Conservation (phyloP, 2,113 vertebrate genomes). For the Noturus placidus region DNA sequence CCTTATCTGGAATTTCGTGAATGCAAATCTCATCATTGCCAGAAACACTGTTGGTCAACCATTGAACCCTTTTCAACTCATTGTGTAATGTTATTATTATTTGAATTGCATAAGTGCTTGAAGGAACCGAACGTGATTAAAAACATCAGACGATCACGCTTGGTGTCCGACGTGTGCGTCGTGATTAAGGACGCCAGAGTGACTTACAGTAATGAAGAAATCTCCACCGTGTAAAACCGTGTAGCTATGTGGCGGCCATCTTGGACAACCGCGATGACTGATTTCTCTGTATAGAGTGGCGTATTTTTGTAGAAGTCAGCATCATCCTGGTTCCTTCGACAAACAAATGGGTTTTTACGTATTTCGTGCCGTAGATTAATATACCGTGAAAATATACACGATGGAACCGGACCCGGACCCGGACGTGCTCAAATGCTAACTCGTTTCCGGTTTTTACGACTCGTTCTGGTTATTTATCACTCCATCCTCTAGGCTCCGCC, state of each 20-base stretch:
- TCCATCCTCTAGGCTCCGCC: neutral
- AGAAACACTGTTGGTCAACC: neutral
- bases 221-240: neutral
- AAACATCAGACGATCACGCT: neutral
- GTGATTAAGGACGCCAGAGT: neutral
- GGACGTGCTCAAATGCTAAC: too few relatives aligned
- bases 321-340: too few relatives aligned
- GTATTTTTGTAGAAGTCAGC: too few relatives aligned
- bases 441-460: too few relatives aligned
- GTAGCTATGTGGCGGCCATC: neutral
- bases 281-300: neutral
- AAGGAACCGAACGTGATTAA: neutral
- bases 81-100: neutral
- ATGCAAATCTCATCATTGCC: neutral
- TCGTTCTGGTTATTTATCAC: neutral
- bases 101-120: neutral
- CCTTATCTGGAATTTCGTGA: neutral
- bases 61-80: neutral
- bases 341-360: too few relatives aligned
- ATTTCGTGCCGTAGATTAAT: too few relatives aligned
- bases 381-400: too few relatives aligned
- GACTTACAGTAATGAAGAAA: neutral
- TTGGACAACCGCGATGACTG: neutral
- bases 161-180: neutral
- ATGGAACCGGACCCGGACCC: too few relatives aligned